These are phyloP conservation scores for Caenorhabditis becei DNA, from an alignment of 2,888 invertebrate genomes.

Conservation along the genomic window DNA sequence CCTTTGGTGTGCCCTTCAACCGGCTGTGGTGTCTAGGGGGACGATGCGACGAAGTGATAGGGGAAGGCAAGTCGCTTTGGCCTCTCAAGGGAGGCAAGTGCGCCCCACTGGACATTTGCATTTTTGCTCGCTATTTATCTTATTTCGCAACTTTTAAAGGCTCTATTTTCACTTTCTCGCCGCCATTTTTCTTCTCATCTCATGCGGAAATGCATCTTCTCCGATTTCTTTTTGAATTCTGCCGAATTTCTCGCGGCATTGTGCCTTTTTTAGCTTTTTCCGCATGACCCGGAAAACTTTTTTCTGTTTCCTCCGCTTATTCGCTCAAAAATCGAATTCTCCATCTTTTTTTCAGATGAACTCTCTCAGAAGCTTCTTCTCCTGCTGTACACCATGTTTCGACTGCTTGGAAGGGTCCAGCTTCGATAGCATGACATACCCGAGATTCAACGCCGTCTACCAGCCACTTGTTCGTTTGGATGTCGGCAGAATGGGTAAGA, in stretches of 20 bases:
- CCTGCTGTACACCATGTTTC: conserved; percentile 65
- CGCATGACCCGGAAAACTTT: too few species aligned
- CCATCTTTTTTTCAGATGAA: conserved; percentile 51
- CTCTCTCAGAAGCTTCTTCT: conserved; percentile 21
- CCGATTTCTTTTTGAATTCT: background rate
- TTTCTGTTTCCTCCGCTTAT: too few species aligned
- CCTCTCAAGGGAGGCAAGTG: conserved; percentile 3
- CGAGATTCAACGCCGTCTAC: conserved; percentile 76
- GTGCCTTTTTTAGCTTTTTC: too few species aligned
- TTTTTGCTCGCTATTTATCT: conserved; percentile 2
- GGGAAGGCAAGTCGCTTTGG: background rate
- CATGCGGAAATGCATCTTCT: background rate
- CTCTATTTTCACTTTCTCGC: background rate
- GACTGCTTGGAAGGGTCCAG: conserved; percentile 71
- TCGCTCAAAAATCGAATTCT: too few species aligned
- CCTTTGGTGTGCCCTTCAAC: conserved; percentile 6
- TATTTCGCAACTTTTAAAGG: conserved; percentile 7
- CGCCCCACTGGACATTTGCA: conserved; percentile 20
- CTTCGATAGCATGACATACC: conserved; percentile 73
- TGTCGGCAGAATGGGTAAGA: conserved; percentile 76
- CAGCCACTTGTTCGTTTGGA: conserved; percentile 75
- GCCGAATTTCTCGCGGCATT: too few species aligned
- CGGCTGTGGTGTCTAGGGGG: conserved; percentile 8
- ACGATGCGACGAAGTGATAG: background rate
- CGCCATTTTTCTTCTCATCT: too few species aligned